Conservation (phyloP, 2,797 vertebrate genomes). For the Kryptolebias ocellatus region DNA sequence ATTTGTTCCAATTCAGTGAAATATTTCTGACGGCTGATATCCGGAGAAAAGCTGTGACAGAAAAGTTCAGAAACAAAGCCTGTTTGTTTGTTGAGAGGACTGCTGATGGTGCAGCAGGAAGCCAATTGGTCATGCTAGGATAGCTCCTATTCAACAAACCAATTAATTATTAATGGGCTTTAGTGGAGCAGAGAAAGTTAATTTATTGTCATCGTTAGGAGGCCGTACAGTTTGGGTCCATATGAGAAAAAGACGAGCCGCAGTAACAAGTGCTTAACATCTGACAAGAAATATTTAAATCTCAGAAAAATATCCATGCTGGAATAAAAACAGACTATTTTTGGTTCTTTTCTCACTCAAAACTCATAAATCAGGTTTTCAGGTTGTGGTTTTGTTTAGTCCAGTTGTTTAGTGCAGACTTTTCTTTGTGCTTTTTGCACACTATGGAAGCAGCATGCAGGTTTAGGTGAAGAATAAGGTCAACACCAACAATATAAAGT, state of each 20-base stretch:
- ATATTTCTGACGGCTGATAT: slow-evolving; percentile 15
- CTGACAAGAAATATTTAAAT: not conserved
- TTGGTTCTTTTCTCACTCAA: too few relatives aligned
- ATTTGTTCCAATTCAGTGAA: not conserved
- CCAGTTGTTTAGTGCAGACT: too few relatives aligned
- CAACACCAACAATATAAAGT: too few relatives aligned
- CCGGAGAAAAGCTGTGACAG: not conserved
- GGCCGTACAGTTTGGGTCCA: slow-evolving; percentile 69
- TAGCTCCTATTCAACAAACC: slow-evolving; percentile 76
- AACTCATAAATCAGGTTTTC: too few relatives aligned
- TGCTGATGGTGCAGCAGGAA: slow-evolving; percentile 70
- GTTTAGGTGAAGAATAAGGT: too few relatives aligned
- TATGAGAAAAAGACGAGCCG: not conserved
- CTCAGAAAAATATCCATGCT: not conserved
- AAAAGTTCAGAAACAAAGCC: slow-evolving; percentile 54
- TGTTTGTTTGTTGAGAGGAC: slow-evolving; percentile 54
- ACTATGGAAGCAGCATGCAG: too few relatives aligned
- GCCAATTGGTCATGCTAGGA: slow-evolving; percentile 74
- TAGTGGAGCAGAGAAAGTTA: slow-evolving; percentile 80
- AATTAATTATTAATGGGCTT: slow-evolving; percentile 84
- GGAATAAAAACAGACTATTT: too few relatives aligned
- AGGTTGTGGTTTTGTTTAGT: too few relatives aligned
- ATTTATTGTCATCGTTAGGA: slow-evolving; percentile 85
- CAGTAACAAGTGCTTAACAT: slow-evolving; percentile 27
- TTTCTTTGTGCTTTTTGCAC: too few relatives aligned